These are phyloP conservation scores for Anguilla anguilla DNA, from an alignment of 2,797 vertebrate species.

Conservation along the genomic window DNA sequence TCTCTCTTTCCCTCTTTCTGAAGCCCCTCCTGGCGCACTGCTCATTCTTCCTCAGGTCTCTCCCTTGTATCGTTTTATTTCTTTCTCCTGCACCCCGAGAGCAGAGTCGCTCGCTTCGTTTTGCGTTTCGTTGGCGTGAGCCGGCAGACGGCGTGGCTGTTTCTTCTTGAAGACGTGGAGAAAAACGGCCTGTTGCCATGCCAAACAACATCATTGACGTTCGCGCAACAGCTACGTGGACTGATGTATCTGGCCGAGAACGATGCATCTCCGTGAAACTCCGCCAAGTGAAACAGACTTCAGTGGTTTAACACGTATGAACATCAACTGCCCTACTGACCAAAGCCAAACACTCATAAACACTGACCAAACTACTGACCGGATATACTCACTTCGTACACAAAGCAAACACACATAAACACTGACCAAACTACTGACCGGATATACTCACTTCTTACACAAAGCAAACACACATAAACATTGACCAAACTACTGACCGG, in stretches of 20 bases:
- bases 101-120: neutral
- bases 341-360: neutral
- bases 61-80: neutral
- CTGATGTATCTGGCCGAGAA: neutral
- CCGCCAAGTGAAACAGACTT: neutral
- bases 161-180: neutral
- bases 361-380: neutral
- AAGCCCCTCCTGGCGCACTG: no score
- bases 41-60: neutral
- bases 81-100: neutral
- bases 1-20: slow-evolving; percentile 5
- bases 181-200: neutral
- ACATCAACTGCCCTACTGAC: neutral
- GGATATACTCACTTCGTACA: slow-evolving; percentile 25
- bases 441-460: slow-evolving; percentile 29
- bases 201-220: neutral
- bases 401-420: slow-evolving; percentile 35
- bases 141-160: neutral
- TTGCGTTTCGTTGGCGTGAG: neutral
- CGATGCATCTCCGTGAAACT: no score
- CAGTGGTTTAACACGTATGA: neutral
- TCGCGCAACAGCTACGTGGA: neutral
- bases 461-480: slow-evolving; percentile 26
- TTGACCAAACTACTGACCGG: neutral
- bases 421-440: slow-evolving; percentile 27